Base-by-base conservation (phyloP, 1,140 invertebrate genomes). In the Pomacea maculata region DNA sequence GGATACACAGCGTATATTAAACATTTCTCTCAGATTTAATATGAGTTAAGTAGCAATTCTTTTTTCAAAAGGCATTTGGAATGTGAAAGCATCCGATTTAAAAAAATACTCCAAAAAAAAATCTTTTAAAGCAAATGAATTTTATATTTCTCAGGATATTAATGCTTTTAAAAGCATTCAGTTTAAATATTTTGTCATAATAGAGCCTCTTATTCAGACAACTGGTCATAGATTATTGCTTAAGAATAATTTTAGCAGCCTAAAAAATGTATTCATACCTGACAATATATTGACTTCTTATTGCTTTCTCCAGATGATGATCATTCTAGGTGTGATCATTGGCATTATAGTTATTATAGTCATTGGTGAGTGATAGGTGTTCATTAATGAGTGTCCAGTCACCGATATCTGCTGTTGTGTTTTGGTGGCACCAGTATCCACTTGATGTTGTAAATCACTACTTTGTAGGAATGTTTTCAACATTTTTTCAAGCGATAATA, bases 281-380 rank as follows among this genome's bases (percentile, higher is more conserved):
- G 34, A n/a, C 34, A 21, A n/a, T 34, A 55, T 52, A 34, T 54
- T 64, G 21, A 64, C 54, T 25, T 17, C 9, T 21, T 17, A 25
- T 79, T 80, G 78, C 85, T 84, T 84, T 83, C 83, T 93, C 93
- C 91, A 96, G 96, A 97, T 97, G 96, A 97, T 97, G 96, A 95
- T 97, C 90, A 96, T 97, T 85, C 95, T 97, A 93, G 96, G 96
- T 81, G 95, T 96, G 63, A 97, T 97, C 92, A 95, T 95, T 88
- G 94, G 96, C 85, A 95, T 97, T 86, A 94, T 97, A 92, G 91
- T 97, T 91, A 95, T 95, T 91, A 95, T 97, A 90, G 96, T 97
- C 92, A 94, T 96, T 92, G 95, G 96, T 97, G 94, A 96, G 95
- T 86, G 34, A 55, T 70, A 61, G 57, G 57, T 61, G 57, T 65